Base-by-base conservation (phyloP, 2,113 vertebrate species). In the Tinamus guttatus region DNA sequence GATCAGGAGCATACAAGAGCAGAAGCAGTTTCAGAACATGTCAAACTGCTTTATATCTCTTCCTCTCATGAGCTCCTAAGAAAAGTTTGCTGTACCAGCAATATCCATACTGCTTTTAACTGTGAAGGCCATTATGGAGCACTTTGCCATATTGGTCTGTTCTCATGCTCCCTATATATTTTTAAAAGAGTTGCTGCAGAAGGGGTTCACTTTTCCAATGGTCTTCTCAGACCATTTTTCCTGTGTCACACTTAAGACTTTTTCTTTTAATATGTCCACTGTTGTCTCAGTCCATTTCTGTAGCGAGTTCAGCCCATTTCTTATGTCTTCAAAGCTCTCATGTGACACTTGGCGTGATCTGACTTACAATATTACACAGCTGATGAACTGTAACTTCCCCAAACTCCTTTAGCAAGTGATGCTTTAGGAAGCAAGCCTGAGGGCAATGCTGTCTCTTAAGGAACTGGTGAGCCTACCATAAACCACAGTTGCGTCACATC, bases 31-130 rank as follows among this genome's bases (percentile, higher is more conserved):
- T 95, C 92, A 86, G 82, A 93, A 93, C 32, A 77, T 0, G 9
- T 90, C 90, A 90, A 12, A 8, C 59, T 74, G 22, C 43, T 85
- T 87, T 74, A 69, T 65, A 87, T 85, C 60, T 93, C 88, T 94
- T 96, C 92, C 92, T 90, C 76, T 67, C 60, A 87, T 76, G 62
- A 90, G 34, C 56, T 94, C 91, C 90, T 69, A 88, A 81, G 82
- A 94, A 95, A 90, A 90, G 28, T 93, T 81, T 93, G 82, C 88
- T 92, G 45, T 59, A 59, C 54, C 51, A 90, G 85, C 85, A 83
- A 2, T 63, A 2, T 63, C 71, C 30, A 27, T 77, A n/a, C 19
- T 81, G 30, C 1, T 5, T 58, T 93, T 87, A 89, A 89, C 52
- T 38, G 38, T 63, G 14, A 34, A 30, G 5, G 38, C 64, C 81